Conservation (phyloP, 2,888 invertebrate species). For the Calameuta idolon region DNA sequence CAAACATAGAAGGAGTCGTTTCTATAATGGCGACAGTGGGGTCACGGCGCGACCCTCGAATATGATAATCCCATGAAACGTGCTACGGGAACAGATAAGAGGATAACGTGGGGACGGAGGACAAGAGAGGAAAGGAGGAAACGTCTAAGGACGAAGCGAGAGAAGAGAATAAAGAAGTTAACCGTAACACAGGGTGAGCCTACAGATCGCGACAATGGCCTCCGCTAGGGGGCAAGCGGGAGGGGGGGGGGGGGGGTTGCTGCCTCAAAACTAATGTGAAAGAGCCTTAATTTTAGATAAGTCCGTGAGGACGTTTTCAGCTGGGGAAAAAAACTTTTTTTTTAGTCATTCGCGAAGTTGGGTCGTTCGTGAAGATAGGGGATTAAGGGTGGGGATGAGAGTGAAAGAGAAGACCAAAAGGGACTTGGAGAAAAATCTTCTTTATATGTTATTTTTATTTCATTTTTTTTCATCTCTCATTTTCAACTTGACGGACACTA, state of each 20-base stretch:
- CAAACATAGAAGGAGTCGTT: neutral
- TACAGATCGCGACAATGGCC: constrained; percentile 10
- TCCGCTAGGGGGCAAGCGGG: too few species aligned
- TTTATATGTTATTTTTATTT: neutral
- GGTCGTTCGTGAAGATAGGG: neutral
- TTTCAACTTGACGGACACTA: neutral
- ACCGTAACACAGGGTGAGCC: constrained; percentile 3
- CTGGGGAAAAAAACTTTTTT: neutral
- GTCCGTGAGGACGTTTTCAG: constrained; percentile 14
- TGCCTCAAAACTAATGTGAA: constrained; percentile 4
- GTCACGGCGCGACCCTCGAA: neutral
- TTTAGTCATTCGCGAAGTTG: neutral
- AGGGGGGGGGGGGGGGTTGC: neutral
- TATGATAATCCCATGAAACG: neutral
- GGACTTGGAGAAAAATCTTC: neutral
- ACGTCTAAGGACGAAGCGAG: neutral
- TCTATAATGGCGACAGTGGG: neutral
- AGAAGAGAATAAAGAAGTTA: constrained; percentile 25
- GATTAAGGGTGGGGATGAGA: neutral
- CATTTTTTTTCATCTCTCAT: neutral
- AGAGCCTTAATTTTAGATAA: constrained; percentile 26
- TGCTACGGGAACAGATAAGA: neutral
- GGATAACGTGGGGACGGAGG: neutral
- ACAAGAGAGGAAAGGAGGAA: neutral
- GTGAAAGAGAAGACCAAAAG: neutral